These are phyloP conservation scores for Propithecus perrieri DNA, from an alignment of 2,797 vertebrate species.

Conservation along the genomic window DNA sequence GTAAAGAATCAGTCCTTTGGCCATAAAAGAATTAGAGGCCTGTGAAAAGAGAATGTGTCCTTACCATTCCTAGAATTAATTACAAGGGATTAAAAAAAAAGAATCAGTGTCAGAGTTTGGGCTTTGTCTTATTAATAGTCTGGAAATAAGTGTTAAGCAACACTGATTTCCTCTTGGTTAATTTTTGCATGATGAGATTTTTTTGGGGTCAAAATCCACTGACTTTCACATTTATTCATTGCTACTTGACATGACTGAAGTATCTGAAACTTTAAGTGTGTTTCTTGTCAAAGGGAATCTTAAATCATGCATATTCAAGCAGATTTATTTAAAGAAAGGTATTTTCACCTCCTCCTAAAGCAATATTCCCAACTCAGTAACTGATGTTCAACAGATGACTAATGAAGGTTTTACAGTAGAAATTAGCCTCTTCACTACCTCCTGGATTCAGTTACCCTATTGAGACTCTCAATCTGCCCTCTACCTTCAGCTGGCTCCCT, in stretches of 20 bases:
- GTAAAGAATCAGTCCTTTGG: neutral
- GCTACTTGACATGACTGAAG: neutral
- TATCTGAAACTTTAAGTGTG: slow-evolving; percentile 43
- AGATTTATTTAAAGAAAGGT: slow-evolving; percentile 46
- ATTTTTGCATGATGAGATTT: slow-evolving; percentile 18
- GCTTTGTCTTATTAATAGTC: slow-evolving; percentile 24
- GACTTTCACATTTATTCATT: slow-evolving; percentile 38
- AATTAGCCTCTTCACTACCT: slow-evolving; percentile 52
- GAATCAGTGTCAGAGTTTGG: slow-evolving; percentile 21
- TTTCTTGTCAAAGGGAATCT: slow-evolving; percentile 35
- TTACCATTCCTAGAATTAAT: neutral
- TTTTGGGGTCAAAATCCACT: neutral
- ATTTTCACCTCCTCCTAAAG: slow-evolving; percentile 33
- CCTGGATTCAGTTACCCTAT: slow-evolving; percentile 24
- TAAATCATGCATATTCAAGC: neutral
- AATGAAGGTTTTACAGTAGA: slow-evolving; percentile 53
- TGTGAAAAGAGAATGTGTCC: neutral
- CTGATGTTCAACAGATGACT: slow-evolving; percentile 50
- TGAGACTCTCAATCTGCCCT: slow-evolving; percentile 51
- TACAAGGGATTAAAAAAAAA: slow-evolving; percentile 1
- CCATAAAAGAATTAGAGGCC: neutral
- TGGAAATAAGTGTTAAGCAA: slow-evolving; percentile 53
- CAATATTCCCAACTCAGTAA: slow-evolving; percentile 20
- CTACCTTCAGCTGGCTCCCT: slow-evolving; percentile 23
- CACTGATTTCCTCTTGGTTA: slow-evolving; percentile 47